Evolutionary conservation across 2,113 vertebrate genomes (phyloP).

Genomic region (Myxocyprinus asiaticus): DNA sequence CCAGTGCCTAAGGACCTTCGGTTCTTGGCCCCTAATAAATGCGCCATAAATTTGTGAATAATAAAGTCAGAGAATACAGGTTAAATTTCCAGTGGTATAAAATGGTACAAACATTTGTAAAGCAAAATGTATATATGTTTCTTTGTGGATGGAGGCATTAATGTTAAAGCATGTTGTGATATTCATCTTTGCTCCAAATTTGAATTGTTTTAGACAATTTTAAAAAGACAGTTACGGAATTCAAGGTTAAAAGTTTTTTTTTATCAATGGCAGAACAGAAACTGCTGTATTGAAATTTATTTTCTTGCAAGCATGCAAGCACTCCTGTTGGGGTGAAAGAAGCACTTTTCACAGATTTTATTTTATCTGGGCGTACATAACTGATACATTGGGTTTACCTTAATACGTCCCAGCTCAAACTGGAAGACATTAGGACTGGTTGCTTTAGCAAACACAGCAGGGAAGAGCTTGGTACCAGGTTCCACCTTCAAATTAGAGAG

Average conservation of each 20-base stretch:
- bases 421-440: constrained; percentile 90
- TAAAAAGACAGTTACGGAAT: not conserved
- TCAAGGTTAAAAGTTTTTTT: not conserved
- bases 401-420: constrained; percentile 89
- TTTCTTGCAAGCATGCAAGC: not conserved
- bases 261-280: not conserved
- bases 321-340: not conserved
- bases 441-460: constrained; percentile 92
- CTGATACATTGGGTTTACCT: constrained; percentile 74
- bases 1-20: too few relatives aligned
- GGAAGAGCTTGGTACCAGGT: constrained; percentile 89
- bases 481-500: constrained; percentile 81
- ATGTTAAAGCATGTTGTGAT: too few relatives aligned
- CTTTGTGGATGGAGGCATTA: too few relatives aligned
- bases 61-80: too few relatives aligned
- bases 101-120: too few relatives aligned
- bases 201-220: too few relatives aligned
- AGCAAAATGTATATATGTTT: too few relatives aligned
- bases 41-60: too few relatives aligned
- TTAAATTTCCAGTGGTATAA: too few relatives aligned
- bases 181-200: too few relatives aligned
- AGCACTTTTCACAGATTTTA: constrained; percentile 13
- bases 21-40: too few relatives aligned
- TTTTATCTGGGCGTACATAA: not conserved
- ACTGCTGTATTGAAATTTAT: not conserved